A percentile compares a stretch with the other conserved stretches of the same genome.
Conservation (phyloP, 2,888 invertebrate species). For the Sylvicola cinctus region DNA sequence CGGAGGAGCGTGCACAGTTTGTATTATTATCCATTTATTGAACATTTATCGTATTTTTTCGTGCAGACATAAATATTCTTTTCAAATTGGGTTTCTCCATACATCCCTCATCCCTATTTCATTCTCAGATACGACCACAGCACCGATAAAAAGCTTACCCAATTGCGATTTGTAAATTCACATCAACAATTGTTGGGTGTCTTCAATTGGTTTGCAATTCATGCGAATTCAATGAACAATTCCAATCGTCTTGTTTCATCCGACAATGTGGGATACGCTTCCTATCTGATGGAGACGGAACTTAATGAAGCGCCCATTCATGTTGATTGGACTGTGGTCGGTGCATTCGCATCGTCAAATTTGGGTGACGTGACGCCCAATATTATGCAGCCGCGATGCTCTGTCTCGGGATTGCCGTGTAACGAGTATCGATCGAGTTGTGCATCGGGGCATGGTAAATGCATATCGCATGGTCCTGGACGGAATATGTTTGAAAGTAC, state of each 20-base stretch:
- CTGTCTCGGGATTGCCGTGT: slow-evolving; percentile 54
- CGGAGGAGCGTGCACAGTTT: slow-evolving; percentile 54
- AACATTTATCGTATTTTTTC: too few relatives aligned
- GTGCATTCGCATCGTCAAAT: slow-evolving; percentile 79
- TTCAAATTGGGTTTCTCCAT: too few relatives aligned
- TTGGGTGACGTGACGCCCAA: slow-evolving; percentile 91
- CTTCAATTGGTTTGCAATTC: slow-evolving; percentile 91
- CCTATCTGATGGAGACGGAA: slow-evolving; percentile 60
- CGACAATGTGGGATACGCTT: slow-evolving; percentile 84
- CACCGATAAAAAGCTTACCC: slow-evolving; percentile 65
- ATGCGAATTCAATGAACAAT: slow-evolving; percentile 90
- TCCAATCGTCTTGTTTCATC: slow-evolving; percentile 70
- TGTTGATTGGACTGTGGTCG: too few relatives aligned
- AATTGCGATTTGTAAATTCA: slow-evolving; percentile 50
- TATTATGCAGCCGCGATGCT: slow-evolving; percentile 62
- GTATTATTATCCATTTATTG: slow-evolving; percentile 11
- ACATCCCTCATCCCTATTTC: too few relatives aligned
- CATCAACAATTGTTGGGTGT: slow-evolving; percentile 43
- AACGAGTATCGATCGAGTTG: slow-evolving; percentile 54
- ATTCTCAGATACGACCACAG: slow-evolving; percentile 43
- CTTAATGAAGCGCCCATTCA: too few relatives aligned
- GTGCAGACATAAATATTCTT: too few relatives aligned
- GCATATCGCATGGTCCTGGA: slow-evolving; percentile 79
- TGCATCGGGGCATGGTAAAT: slow-evolving; percentile 38
- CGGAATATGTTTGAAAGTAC: slow-evolving; percentile 83